phyloP scores from a whole-genome alignment of 2,888 invertebrate genomes.

The Bellardia bayeri region DNA sequence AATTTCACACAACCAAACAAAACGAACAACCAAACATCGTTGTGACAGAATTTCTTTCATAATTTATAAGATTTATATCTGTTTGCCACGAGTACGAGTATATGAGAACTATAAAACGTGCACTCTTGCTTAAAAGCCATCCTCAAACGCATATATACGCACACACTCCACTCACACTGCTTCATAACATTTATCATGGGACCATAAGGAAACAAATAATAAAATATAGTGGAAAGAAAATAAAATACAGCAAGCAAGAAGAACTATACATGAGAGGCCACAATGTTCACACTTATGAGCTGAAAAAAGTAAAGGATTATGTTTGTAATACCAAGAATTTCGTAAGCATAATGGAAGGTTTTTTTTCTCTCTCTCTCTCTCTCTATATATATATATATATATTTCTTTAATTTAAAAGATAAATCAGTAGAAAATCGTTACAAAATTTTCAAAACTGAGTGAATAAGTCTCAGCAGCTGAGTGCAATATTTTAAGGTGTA shows the following conservation, averaged over 20 bases:
- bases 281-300: constrained; percentile 64
- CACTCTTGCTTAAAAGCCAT: constrained; percentile 24
- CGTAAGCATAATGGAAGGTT: constrained; percentile 31
- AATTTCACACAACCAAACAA: constrained; percentile 1
- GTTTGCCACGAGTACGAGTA: background rate
- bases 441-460: background rate
- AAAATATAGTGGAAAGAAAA: constrained; percentile 42
- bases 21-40: constrained; percentile 18
- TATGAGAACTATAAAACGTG: constrained; percentile 22
- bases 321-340: constrained; percentile 57
- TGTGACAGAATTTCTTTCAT: constrained; percentile 66
- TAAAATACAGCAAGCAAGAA: constrained; percentile 20
- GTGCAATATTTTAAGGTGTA: background rate
- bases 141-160: background rate
- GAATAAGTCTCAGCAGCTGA: background rate
- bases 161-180: constrained; percentile 9
- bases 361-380: background rate
- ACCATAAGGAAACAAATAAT: constrained; percentile 62
- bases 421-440: background rate
- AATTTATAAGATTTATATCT: constrained; percentile 65
- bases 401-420: constrained; percentile 35
- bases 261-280: constrained; percentile 46
- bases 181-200: constrained; percentile 51
- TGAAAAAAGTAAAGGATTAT: constrained; percentile 48
- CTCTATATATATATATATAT: no score